A percentile compares a stretch with the other conserved stretches of the same genome.
Conservation (phyloP, 1,140 invertebrate species). For the Steinernema feltiae region DNA sequence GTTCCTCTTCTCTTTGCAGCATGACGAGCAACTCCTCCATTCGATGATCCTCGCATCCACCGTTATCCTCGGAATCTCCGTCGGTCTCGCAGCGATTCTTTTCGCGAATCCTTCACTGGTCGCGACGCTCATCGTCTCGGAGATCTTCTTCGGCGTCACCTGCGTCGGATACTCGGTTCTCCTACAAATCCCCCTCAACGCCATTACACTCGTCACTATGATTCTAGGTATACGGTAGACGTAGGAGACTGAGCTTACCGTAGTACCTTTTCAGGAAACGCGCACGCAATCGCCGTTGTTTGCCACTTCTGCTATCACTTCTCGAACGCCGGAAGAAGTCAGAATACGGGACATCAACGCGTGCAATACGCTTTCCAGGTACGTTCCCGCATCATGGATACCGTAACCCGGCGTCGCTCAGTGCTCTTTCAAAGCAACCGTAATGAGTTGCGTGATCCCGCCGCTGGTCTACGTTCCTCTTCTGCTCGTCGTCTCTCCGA, state of each 20-base stretch:
- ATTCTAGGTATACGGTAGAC: background rate
- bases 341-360: background rate
- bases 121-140: background rate
- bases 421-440: background rate
- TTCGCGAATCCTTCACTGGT: background rate
- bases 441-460: background rate
- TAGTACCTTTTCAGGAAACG: background rate
- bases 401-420: background rate
- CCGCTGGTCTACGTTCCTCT: background rate
- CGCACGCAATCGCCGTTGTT: conserved; percentile 3
- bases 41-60: background rate
- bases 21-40: background rate
- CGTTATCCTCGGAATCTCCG: background rate
- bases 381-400: background rate
- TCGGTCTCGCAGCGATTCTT: background rate
- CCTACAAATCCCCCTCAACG: background rate
- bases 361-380: conserved; percentile 2
- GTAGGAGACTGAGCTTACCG: background rate
- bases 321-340: background rate
- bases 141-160: background rate
- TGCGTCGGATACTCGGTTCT: background rate
- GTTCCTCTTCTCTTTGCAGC: background rate
- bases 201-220: background rate
- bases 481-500: background rate
- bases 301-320: conserved; percentile 13